phyloP scores from a whole-genome alignment of 1,140 invertebrate genomes.

The Trichomalopsis sarcophagae region DNA sequence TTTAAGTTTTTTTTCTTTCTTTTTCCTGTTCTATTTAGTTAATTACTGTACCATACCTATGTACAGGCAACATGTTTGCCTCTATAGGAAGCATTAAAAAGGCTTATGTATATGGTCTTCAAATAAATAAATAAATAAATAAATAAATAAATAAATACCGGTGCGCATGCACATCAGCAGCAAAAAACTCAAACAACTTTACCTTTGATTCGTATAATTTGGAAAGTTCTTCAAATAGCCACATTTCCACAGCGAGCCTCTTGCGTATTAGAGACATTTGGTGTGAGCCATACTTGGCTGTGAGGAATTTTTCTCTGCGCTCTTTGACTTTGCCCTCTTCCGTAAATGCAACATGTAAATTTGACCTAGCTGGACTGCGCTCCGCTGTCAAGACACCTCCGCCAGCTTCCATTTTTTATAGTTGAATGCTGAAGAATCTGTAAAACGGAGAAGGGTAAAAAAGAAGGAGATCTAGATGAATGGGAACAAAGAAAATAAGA shows the following conservation, averaged over 20 bases:
- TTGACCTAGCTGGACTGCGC: conserved; percentile 84
- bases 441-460: background rate
- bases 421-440: conserved; percentile 20
- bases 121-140: no score
- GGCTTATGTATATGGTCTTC: no score
- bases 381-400: conserved; percentile 75
- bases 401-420: conserved; percentile 65
- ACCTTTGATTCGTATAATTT: conserved; percentile 90
- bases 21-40: no score
- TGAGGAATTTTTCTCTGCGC: conserved; percentile 93
- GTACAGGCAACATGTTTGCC: no score
- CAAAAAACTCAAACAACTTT: conserved; percentile 66
- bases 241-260: conserved; percentile 95
- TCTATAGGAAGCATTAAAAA: no score
- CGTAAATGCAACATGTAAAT: conserved; percentile 91
- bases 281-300: conserved; percentile 96
- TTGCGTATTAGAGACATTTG: conserved; percentile 98
- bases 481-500: conserved; percentile 45
- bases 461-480: background rate
- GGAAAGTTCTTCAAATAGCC: conserved; percentile 96
- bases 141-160: no score
- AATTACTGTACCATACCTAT: no score
- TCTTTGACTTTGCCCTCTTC: conserved; percentile 91
- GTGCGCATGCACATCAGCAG: background rate
- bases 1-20: no score